Percentiles rank a stretch among this genome's conserved stretches.
Evolutionary conservation across 2,113 vertebrate genomes (phyloP).

Genomic region (Leucoraja erinaceus): DNA sequence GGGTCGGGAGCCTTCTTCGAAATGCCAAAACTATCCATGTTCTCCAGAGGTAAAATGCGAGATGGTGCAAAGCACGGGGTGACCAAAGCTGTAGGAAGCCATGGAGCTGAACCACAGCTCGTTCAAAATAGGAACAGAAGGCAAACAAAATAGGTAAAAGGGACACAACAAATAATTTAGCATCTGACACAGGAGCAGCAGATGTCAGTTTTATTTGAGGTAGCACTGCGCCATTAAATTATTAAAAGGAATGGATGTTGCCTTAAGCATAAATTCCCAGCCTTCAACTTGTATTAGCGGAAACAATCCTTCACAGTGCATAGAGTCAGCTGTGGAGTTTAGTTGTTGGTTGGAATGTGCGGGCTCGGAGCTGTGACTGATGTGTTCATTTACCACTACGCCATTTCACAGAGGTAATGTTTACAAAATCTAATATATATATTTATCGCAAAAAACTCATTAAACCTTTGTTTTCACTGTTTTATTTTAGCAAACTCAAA

Average conservation of each 20-base stretch:
- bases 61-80: not conserved
- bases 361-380: not conserved
- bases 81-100: not conserved
- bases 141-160: not conserved
- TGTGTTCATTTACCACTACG: not conserved
- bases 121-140: not conserved
- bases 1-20: no score
- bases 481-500: not conserved
- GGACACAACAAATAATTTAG: not conserved
- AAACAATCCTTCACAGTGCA: conserved; percentile 25
- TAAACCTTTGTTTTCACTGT: not conserved
- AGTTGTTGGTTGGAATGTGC: not conserved
- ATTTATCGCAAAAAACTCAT: not conserved
- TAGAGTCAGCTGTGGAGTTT: not conserved
- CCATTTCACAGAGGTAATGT: not conserved
- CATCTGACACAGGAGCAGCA: conserved; percentile 2
- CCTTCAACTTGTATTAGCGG: conserved; percentile 29
- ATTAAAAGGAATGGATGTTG: conserved; percentile 32
- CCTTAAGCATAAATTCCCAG: conserved; percentile 23
- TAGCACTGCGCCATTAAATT: conserved; percentile 29
- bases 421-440: not conserved
- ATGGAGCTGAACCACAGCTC: not conserved
- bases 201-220: conserved; percentile 29
- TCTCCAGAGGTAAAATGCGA: not conserved
- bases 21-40: no score